Percentiles rank a stretch among this genome's conserved stretches.
Conservation (phyloP, 2,113 vertebrate species). For the Corvus hawaiiensis region DNA sequence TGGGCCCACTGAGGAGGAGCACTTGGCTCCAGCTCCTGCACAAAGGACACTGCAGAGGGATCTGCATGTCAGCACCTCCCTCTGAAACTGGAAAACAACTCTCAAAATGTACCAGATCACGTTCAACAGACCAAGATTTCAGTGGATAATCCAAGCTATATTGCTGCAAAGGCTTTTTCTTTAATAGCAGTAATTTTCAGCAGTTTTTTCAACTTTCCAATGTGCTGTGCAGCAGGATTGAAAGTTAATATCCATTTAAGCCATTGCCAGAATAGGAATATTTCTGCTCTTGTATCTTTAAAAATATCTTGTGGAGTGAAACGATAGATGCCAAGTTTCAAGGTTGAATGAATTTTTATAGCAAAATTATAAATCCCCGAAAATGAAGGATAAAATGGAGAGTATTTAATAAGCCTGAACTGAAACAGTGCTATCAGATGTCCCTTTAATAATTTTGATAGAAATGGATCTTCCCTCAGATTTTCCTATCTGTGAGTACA, state of each 20-base stretch:
- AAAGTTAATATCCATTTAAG: constrained; percentile 30
- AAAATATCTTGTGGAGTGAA: constrained; percentile 44
- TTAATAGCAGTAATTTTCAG: neutral
- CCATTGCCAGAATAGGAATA: neutral
- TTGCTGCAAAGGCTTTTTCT: neutral
- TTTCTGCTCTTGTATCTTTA: constrained; percentile 58
- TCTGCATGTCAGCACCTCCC: neutral
- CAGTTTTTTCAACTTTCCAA: neutral
- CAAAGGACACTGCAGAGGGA: neutral
- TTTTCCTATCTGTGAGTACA: neutral
- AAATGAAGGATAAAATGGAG: constrained; percentile 14
- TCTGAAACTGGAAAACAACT: neutral
- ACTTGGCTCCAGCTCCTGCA: neutral
- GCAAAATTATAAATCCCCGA: constrained; percentile 53
- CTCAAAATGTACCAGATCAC: neutral
- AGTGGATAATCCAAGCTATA: neutral
- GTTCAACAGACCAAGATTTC: neutral
- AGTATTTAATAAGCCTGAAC: constrained; percentile 46
- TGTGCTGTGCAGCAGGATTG: neutral
- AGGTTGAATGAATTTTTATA: constrained; percentile 58
- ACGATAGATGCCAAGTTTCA: constrained; percentile 41
- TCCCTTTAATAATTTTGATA: constrained; percentile 21
- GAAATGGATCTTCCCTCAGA: neutral
- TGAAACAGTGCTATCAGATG: constrained; percentile 4
- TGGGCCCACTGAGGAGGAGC: neutral